Evolutionary conservation across 2,888 invertebrate genomes (phyloP), one percentile per base, ranked within the genome.

Genomic region (Agriopis aurantiaria): DNA sequence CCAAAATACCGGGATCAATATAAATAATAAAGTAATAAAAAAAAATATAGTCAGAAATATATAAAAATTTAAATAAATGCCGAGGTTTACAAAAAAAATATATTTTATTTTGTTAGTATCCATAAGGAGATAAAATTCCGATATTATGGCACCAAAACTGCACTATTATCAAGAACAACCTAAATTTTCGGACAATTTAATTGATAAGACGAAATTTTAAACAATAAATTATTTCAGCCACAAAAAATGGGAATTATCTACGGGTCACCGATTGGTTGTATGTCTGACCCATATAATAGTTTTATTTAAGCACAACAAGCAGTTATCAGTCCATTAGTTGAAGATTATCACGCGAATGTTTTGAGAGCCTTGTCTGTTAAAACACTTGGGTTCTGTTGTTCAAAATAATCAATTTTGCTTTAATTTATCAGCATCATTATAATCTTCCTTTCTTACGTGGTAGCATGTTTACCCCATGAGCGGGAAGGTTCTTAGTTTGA

Each of bases 211-310:
- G 68, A 83, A 86, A 85, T 82, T 86, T 82, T 83, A 89, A 88
- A 92, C 91, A 93, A 92, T 92, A 87, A 88, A 85, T 83, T 79
- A 81, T 81, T 84, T 82, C 79, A 83, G 77, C 72, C 81, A 79
- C 79, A 84, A 87, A 88, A 87, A 91, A 51, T 69, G 85, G 60
- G 77, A 78, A 81, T 89, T 87, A 91, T 92, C 91, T 80, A 23
- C 74, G 78, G 91, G 90, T 91, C 91, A 88, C 82, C 74, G 83
- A 85, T 84, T 82, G 81, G 75, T 62, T 53, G 53, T 10, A 67
- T 66, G 68, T 71, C 75, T 85, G 90, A 89, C 89, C 89, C 81
- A 88, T 83, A 87, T 91, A 81, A 76, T 69, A 82, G 80, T 74
- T 76, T 71, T 63, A 52, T 68, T 72, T 75, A 68, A 78, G 72